Evolutionary conservation across 2,888 invertebrate species (phyloP), one percentile per base, ranked within the genome.

Genomic region (Entomobrya proxima): DNA sequence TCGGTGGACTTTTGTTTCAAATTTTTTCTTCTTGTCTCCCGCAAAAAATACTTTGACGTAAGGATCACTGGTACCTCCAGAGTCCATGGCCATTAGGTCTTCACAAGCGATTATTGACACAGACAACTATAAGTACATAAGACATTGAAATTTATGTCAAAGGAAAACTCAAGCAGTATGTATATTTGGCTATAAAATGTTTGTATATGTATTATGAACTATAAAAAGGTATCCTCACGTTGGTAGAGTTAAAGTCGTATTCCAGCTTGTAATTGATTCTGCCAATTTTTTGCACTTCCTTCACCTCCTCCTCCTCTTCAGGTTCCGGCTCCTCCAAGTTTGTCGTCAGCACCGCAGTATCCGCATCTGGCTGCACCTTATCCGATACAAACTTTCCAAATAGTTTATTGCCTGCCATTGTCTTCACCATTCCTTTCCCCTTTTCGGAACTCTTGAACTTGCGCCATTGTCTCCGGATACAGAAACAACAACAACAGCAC

Each of bases 1-100:
- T 37, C 90, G 87, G 80, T 90, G 90, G 67, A 89, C 90, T 79
- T 90, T 90, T 47, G 90, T 90, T 69, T 90, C 90, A 88, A 90
- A 90, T 81, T 90, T 90, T 85, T 90, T 89, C 86, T 90, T 90
- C 80, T 90, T 90, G 84, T 90, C 88, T 74, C 86, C 86, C 67
- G 88, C 87, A 64, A 90, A 88, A 72, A 87, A 90, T 27, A 90
- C 89, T 79, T 90, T 90, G 75, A 85, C 85, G 77, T 90, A 90
- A 15, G 90, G 90, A 85, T 90, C 90, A 37, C 86, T 86, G 7
- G 90, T 90, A 21, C 90, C 90, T 37, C 90, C 90, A 47, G 86
- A 86, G 86, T 90, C 90, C 89, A 90, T 88, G n/a, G 90, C 90
- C 75, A 87, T 85, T 27, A 90, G 80, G 13, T 90, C 90, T 64